Evolutionary conservation across 2,113 vertebrate species (phyloP).

Genomic region (Sapajus apella): DNA sequence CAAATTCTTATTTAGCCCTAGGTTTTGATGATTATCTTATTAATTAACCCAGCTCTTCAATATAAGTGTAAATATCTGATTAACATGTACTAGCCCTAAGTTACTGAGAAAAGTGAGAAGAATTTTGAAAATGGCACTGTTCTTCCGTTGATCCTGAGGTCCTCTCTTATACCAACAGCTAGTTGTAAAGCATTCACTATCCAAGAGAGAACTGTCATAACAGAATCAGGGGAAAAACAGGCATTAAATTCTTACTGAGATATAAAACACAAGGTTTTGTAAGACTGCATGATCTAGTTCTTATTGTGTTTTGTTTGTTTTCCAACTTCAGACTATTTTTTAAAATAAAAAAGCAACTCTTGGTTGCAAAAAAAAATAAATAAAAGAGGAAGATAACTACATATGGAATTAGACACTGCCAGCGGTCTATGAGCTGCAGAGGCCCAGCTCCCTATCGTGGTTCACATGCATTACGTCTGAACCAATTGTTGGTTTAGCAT

Average conservation of each 20-base stretch:
- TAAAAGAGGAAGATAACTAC: not conserved
- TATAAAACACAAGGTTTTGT: not conserved
- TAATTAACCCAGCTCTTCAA: slow-evolving; percentile 22
- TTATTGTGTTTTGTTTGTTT: not conserved
- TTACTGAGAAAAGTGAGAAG: not conserved
- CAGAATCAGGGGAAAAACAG: not conserved
- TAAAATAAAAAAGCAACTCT: slow-evolving; percentile 12
- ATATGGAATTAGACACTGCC: not conserved
- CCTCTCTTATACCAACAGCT: not conserved
- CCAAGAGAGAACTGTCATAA: not conserved
- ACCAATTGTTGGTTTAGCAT: not conserved
- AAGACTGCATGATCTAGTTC: not conserved
- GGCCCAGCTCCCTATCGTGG: not conserved
- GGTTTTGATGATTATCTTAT: not conserved
- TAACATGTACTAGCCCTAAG: not conserved
- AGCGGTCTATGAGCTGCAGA: not conserved
- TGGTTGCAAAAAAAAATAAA: not conserved
- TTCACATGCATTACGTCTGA: not conserved
- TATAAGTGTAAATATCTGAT: not conserved
- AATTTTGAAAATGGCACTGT: not conserved
- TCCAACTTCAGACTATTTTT: not conserved
- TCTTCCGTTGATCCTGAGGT: not conserved
- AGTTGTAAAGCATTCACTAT: not conserved
- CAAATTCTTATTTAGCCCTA: not conserved
- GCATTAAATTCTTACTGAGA: not conserved